Evolutionary conservation across 2,797 vertebrate genomes (phyloP).

Genomic region (Dendrocincla tyrannina): DNA sequence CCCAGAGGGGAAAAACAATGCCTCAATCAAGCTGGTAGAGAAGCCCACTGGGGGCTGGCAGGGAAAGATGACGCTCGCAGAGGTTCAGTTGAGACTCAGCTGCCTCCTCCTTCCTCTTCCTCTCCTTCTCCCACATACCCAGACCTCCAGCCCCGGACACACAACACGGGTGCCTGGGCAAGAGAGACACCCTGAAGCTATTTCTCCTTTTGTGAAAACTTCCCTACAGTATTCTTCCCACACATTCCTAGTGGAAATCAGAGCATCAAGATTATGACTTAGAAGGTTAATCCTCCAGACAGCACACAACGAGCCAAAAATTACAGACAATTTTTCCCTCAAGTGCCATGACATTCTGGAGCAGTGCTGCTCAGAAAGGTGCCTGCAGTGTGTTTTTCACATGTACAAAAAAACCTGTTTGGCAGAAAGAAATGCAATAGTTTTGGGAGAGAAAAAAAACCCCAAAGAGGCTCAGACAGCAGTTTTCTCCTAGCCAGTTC

Average conservation of each 20-base stretch:
- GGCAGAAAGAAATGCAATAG: background rate
- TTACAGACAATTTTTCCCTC: background rate
- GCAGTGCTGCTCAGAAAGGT: rapidly evolving
- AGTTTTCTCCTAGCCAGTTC: background rate
- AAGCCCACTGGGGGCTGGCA: rapidly evolving
- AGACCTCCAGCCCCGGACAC: background rate
- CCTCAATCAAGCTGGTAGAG: background rate
- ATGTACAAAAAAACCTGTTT: background rate
- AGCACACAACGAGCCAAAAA: background rate
- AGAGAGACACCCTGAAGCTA: background rate
- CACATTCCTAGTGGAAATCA: background rate
- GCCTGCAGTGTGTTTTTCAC: background rate
- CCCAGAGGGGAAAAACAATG: background rate
- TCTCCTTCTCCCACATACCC: rapidly evolving
- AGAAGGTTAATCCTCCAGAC: background rate
- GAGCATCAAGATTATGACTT: background rate
- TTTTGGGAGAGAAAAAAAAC: background rate
- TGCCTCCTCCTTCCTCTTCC: background rate
- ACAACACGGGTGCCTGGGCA: rapidly evolving
- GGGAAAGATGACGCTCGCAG: background rate
- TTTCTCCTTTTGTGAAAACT: background rate
- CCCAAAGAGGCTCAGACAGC: background rate
- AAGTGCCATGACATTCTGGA: background rate
- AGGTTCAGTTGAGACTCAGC: background rate
- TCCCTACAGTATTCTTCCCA: background rate